Conservation (phyloP, 1,140 invertebrate species). For the Bombyx mori region ASM3026992v2 NC_085127.1:14205001-14205500, state of each 20-base stretch:
- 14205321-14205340: too few species aligned
- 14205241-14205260: too few species aligned
- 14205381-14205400: constrained; percentile 10
- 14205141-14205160: neutral
- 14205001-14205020: constrained; percentile 81
- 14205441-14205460: constrained; percentile 6
- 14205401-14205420: constrained; percentile 44
- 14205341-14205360: constrained; percentile 17
- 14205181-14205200: constrained; percentile 20
- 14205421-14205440: constrained; percentile 26
- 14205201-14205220: constrained; percentile 12
- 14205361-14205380: constrained; percentile 14
- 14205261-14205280: too few species aligned
- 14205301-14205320: too few species aligned
- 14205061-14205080: constrained; percentile 16
- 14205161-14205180: constrained; percentile 12
- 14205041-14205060: constrained; percentile 9
- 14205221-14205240: too few species aligned
- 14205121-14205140: constrained; percentile 55
- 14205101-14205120: constrained; percentile 40
- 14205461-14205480: constrained; percentile 13
- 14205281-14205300: too few species aligned
- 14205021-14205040: constrained; percentile 45
- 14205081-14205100: constrained; percentile 57
- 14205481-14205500: too few species aligned